Conservation (phyloP, 2,888 invertebrate genomes). For the Chaitophorus viminalis region DNA sequence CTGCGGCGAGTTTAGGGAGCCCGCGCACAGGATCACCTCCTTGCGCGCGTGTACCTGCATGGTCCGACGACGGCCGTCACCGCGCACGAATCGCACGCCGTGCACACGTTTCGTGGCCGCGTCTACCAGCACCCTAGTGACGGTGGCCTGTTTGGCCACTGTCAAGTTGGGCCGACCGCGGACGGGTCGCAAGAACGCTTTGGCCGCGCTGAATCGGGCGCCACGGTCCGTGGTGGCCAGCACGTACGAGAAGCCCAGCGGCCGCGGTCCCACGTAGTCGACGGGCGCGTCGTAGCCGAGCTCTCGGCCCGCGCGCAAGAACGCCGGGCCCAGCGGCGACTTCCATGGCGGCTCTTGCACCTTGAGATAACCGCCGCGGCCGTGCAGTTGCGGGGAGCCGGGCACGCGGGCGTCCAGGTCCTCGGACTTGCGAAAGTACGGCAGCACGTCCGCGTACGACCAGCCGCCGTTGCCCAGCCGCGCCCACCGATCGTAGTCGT, state of each 20-base stretch:
- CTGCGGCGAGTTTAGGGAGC: slow-evolving; percentile 89
- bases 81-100: slow-evolving; percentile 74
- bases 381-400: slow-evolving; percentile 76
- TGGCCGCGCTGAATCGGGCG: slow-evolving; percentile 75
- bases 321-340: slow-evolving; percentile 81
- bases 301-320: slow-evolving; percentile 78
- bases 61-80: slow-evolving; percentile 67
- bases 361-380: slow-evolving; percentile 80
- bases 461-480: slow-evolving; percentile 81
- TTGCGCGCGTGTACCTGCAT: slow-evolving; percentile 73
- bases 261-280: slow-evolving; percentile 71
- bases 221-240: slow-evolving; percentile 78
- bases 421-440: slow-evolving; percentile 86
- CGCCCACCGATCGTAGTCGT: slow-evolving; percentile 71
- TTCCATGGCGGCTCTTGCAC: slow-evolving; percentile 86
- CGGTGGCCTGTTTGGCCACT: slow-evolving; percentile 67
- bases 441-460: slow-evolving; percentile 82
- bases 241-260: slow-evolving; percentile 74
- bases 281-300: slow-evolving; percentile 71
- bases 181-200: slow-evolving; percentile 74
- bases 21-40: slow-evolving; percentile 87
- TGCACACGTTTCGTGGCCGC: slow-evolving; percentile 73
- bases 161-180: slow-evolving; percentile 66
- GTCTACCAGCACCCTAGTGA: slow-evolving; percentile 76
- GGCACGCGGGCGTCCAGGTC: slow-evolving; percentile 79